These are phyloP conservation scores for Lucilia cuprina DNA, from an alignment of 1,140 invertebrate genomes.

Conservation along the genomic window DNA sequence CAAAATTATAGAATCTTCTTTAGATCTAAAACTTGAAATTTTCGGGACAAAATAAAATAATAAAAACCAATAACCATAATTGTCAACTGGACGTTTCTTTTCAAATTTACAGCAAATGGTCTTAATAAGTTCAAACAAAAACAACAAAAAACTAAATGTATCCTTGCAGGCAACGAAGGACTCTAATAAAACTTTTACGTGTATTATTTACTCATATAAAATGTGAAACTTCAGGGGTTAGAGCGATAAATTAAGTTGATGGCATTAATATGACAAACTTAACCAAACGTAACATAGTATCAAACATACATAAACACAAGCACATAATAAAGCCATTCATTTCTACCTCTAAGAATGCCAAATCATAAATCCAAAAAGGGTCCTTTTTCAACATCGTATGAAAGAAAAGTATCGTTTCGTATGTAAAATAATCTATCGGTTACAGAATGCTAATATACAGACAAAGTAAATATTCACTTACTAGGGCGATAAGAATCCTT, in stretches of 20 bases:
- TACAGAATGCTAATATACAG: not conserved
- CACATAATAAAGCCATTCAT: not conserved
- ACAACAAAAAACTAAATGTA: not conserved
- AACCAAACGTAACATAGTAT: not conserved
- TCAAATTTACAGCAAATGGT: not conserved
- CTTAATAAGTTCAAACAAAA: not conserved
- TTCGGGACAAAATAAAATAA: not conserved
- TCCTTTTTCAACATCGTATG: not conserved
- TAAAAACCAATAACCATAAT: not conserved
- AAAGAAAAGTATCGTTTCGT: no score
- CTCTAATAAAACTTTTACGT: not conserved
- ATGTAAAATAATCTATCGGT: no score
- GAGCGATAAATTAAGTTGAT: conserved; percentile 14
- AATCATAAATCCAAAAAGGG: not conserved
- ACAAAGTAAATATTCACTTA: not conserved
- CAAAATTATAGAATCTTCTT: not conserved
- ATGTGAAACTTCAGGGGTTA: not conserved
- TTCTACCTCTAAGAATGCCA: not conserved
- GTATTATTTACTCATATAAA: not conserved
- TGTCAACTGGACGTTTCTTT: not conserved
- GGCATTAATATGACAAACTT: conserved; percentile 2
- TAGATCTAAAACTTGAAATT: not conserved
- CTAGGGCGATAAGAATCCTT: not conserved
- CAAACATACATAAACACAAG: not conserved
- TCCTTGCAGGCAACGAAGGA: not conserved